These are phyloP conservation scores for Epiblema foenella DNA, from an alignment of 2,888 invertebrate genomes.

Conservation along the genomic window DNA sequence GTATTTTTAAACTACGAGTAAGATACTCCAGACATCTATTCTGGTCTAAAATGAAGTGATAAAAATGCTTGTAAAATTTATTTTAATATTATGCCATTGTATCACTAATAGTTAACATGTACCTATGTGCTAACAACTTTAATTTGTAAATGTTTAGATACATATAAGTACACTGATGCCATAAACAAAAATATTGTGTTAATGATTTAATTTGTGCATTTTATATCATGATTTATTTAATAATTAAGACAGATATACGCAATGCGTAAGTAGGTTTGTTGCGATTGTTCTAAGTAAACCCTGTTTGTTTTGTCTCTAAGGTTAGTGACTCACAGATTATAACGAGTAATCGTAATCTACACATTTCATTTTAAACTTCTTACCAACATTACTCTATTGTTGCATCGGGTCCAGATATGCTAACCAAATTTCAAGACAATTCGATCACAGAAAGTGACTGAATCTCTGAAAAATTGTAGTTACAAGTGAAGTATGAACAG, in stretches of 20 bases:
- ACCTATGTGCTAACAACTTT: slow-evolving; percentile 2
- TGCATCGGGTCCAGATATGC: background rate
- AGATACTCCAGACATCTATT: slow-evolving; percentile 4
- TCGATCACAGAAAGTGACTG: background rate
- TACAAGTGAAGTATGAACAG: background rate
- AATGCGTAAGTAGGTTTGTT: background rate
- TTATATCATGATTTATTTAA: background rate
- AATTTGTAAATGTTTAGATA: slow-evolving; percentile 3
- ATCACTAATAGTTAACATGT: slow-evolving; percentile 3
- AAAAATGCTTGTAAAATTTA: slow-evolving; percentile 30
- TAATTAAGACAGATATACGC: background rate
- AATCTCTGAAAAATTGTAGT: too few species aligned
- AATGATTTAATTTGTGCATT: background rate
- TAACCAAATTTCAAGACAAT: background rate
- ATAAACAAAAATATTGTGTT: slow-evolving; percentile 7
- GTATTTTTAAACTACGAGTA: slow-evolving; percentile 12
- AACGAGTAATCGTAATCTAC: background rate
- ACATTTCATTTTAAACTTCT: background rate
- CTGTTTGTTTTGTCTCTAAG: slow-evolving; percentile 55
- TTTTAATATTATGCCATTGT: slow-evolving; percentile 17
- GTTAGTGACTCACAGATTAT: slow-evolving; percentile 59
- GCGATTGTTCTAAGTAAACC: background rate
- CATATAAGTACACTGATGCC: slow-evolving; percentile 16
- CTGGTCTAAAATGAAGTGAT: slow-evolving; percentile 21
- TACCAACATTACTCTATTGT: background rate